Evolutionary conservation across 2,797 vertebrate species (phyloP).

Genomic region (Sardinella longiceps): DNA sequence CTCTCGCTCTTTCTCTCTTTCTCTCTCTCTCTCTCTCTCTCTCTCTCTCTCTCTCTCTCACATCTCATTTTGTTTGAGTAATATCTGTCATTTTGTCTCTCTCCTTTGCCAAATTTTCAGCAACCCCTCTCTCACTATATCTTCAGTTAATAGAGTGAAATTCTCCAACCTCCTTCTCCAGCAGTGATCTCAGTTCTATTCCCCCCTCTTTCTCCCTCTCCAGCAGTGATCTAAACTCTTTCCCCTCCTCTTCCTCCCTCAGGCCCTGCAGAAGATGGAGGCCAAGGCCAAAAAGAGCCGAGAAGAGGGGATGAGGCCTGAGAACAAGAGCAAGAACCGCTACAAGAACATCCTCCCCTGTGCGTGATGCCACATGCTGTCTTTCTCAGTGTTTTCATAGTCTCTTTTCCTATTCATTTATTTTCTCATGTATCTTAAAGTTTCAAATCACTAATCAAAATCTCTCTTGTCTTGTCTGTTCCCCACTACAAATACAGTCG

Average conservation of each 20-base stretch:
- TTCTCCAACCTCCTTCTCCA: background rate
- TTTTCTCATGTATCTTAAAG: background rate
- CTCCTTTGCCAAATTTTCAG: background rate
- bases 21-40: background rate
- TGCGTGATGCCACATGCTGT: slow-evolving; percentile 67
- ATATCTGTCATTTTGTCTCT: background rate
- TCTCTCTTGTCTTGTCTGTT: slow-evolving; percentile 17
- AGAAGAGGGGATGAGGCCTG: slow-evolving; percentile 91
- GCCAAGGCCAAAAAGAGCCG: slow-evolving; percentile 89
- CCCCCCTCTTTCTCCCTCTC: background rate
- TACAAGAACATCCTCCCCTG: slow-evolving; percentile 99
- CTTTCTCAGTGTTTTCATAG: background rate
- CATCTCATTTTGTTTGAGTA: background rate
- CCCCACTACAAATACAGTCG: slow-evolving; percentile 74
- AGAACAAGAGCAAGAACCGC: slow-evolving; percentile 97
- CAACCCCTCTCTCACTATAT: background rate
- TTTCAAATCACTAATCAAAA: background rate
- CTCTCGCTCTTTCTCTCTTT: background rate
- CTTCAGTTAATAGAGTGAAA: background rate
- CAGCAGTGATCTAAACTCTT: slow-evolving; percentile 30
- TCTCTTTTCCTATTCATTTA: background rate
- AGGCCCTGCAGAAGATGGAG: slow-evolving; percentile 94
- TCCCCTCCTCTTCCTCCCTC: slow-evolving; percentile 23
- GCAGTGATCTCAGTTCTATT: background rate
- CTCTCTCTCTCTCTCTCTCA: background rate